Conservation (phyloP, 1,140 invertebrate species). For the Hetaerina americana region DNA sequence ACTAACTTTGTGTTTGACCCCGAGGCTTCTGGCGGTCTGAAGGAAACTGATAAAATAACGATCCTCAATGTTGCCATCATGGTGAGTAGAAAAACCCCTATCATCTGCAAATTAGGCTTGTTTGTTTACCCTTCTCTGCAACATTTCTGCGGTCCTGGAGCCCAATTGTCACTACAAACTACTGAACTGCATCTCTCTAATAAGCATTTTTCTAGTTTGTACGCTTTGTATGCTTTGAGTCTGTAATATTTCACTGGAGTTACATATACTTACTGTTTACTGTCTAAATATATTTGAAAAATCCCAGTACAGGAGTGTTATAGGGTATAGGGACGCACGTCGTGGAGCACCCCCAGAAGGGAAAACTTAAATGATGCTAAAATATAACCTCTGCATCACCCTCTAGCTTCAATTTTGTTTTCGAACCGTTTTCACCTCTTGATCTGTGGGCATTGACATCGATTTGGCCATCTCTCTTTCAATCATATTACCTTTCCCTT, state of each 20-base stretch:
- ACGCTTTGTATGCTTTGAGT: background rate
- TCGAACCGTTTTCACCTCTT: too few species aligned
- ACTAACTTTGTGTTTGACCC: background rate
- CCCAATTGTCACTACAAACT: background rate
- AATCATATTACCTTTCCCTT: too few species aligned
- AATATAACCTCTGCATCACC: too few species aligned
- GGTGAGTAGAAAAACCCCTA: background rate
- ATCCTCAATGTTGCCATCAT: background rate
- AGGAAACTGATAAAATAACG: background rate
- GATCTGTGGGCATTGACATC: too few species aligned
- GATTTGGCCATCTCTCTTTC: too few species aligned
- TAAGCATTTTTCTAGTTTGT: background rate
- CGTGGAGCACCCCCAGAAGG: too few species aligned
- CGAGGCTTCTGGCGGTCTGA: background rate
- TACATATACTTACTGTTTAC: background rate
- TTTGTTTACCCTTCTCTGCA: background rate
- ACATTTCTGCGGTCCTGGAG: background rate
- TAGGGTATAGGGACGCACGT: too few species aligned
- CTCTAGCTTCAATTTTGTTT: too few species aligned
- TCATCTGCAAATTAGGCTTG: too few species aligned
- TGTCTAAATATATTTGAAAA: too few species aligned
- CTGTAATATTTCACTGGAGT: background rate
- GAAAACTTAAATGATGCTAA: too few species aligned
- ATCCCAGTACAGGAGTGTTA: too few species aligned
- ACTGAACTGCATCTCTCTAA: background rate